Base-by-base conservation (phyloP, 2,888 invertebrate species). In the Athalia cordata region DNA sequence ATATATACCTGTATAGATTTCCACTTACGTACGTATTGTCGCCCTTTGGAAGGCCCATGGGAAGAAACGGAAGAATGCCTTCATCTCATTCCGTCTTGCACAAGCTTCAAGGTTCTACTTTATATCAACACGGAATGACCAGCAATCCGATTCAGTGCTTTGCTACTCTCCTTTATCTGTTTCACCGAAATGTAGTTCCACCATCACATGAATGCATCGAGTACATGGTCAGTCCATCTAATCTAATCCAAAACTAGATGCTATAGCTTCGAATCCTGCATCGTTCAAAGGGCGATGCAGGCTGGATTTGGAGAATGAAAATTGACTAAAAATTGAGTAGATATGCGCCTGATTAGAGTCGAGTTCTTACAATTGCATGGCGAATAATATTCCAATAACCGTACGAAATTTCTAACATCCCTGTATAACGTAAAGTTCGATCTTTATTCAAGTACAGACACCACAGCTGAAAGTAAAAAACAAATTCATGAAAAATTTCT, bases 71-170 rank as follows among this genome's bases (percentile, higher is more conserved):
- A 72, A 72, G 62, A 62, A 75, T 57, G 75, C 50, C 43, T 62
- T 75, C 43, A 59, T 75, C 64, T 64, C 75, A 64, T 75, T 72
- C 72, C 75, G 50, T 75, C 75, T 64, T 50, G 29, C 50, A 9
- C 45, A 62, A 75, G 45, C 61, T 45, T 59, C 59, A 57, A 15
- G 11, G 15, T n/a, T 15, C n/a, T n/a, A 62, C 4, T 15, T 7
- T 11, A 9, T 59, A 9, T 13, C 47, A 45, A 45, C 13, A 74
- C 45, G 55, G 50, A 68, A 77, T 77, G 77, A 68, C 68, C 68
- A 72, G 72, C 74, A 74, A 74, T 78, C 68, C 74, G 78, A 65
- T 72, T 74, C 78, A 64, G 78, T 70, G 77, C 62, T 64, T n/a
- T 65, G 47, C 52, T 13, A 65, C 8, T 64, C 29, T 57, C 59